Evolutionary conservation across 2,113 vertebrate genomes (phyloP).

Genomic region (Eublepharis macularius): DNA sequence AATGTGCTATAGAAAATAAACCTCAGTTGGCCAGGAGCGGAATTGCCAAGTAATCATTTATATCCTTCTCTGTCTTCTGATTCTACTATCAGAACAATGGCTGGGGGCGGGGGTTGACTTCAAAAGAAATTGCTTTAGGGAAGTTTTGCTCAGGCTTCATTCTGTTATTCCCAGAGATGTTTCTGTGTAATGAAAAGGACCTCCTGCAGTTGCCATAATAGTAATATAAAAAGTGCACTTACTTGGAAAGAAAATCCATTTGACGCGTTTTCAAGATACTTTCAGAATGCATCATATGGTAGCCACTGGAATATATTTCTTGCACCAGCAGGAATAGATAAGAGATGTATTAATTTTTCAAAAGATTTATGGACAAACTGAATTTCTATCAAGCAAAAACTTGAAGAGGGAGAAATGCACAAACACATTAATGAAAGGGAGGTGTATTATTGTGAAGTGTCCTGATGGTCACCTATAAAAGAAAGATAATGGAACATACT

Average conservation of each 20-base stretch:
- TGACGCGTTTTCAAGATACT: constrained; percentile 13
- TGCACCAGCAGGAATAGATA: constrained; percentile 34
- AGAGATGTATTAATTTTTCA: constrained; percentile 24
- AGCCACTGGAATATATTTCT: neutral
- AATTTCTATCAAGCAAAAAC: constrained; percentile 25
- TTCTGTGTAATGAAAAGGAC: constrained; percentile 42
- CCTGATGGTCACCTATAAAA: neutral
- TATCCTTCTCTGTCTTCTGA: constrained; percentile 34
- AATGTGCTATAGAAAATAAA: constrained; percentile 27
- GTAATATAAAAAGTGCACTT: constrained; percentile 26
- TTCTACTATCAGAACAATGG: constrained; percentile 21
- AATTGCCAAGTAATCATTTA: constrained; percentile 25
- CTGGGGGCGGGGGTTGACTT: constrained; percentile 10
- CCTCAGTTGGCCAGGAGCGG: constrained; percentile 15
- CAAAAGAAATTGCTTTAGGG: constrained; percentile 54
- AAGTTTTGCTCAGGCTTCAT: constrained; percentile 34
- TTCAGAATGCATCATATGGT: neutral
- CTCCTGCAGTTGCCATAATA: constrained; percentile 4
- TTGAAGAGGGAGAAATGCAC: neutral
- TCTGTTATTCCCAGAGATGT: constrained; percentile 36
- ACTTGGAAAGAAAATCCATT: constrained; percentile 16
- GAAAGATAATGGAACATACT: constrained; percentile 21
- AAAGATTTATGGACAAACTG: constrained; percentile 41
- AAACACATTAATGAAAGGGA: constrained; percentile 6
- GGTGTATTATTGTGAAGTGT: neutral